These are phyloP conservation scores for Leguminivora glycinivorella DNA, from an alignment of 1,140 invertebrate species.

Conservation along the genomic window DNA sequence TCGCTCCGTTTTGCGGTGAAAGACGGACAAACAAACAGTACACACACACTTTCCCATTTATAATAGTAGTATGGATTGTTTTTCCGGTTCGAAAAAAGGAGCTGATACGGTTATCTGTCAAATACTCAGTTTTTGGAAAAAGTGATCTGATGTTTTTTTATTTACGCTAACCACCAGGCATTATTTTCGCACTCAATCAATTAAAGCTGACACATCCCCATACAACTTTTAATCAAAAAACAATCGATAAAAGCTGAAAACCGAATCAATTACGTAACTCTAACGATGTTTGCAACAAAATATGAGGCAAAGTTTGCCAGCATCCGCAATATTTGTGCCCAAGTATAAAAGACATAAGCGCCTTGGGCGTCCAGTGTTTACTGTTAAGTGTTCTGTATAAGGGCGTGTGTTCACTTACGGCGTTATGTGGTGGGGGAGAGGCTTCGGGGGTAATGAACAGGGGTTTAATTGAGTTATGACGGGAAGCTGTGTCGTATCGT, in stretches of 20 bases:
- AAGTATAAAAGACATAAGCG: background rate
- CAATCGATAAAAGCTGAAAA: background rate
- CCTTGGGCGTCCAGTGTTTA: background rate
- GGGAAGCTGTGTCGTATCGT: background rate
- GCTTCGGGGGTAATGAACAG: background rate
- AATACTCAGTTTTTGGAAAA: no score
- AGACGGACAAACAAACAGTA: no score
- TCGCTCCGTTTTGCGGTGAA: no score
- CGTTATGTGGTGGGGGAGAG: background rate
- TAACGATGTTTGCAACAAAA: conserved; percentile 4
- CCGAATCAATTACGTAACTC: background rate
- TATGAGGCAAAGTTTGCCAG: conserved; percentile 8
- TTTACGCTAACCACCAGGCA: no score
- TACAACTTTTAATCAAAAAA: background rate
- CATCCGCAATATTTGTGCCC: background rate
- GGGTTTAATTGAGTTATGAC: background rate
- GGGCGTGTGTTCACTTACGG: background rate
- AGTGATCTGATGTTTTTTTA: no score
- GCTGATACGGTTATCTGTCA: no score
- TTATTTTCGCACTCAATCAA: no score
- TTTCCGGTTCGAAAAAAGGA: no score
- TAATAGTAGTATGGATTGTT: no score
- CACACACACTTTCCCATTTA: no score
- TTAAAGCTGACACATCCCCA: no score
- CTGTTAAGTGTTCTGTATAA: background rate